phyloP scores from a whole-genome alignment of 1,140 invertebrate genomes.

The Vanessa tameamea region DNA sequence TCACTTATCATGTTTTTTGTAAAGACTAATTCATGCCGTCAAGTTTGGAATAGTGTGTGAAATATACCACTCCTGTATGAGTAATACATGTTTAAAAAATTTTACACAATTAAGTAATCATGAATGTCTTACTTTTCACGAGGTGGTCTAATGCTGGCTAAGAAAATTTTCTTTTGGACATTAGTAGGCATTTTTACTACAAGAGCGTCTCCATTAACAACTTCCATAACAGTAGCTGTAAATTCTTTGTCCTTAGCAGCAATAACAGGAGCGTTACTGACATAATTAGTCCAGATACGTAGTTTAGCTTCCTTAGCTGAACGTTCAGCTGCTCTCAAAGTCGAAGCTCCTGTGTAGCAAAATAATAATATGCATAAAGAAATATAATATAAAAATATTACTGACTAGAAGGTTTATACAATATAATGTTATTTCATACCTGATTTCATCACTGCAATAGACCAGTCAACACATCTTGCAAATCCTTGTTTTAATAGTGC shows the following conservation, averaged over 20 bases:
- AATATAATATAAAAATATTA: too few relatives aligned
- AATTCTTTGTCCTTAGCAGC: slow-evolving; percentile 92
- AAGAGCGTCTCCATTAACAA: slow-evolving; percentile 96
- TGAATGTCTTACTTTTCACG: slow-evolving; percentile 81
- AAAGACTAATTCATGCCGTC: too few relatives aligned
- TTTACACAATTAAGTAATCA: too few relatives aligned
- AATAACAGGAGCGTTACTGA: slow-evolving; percentile 84
- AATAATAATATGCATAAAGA: neutral
- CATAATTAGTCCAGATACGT: slow-evolving; percentile 94
- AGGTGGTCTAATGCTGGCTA: slow-evolving; percentile 97
- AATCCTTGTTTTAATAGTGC: slow-evolving; percentile 94
- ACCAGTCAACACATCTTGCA: slow-evolving; percentile 98
- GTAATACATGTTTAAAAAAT: too few relatives aligned
- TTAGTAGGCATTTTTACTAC: slow-evolving; percentile 91
- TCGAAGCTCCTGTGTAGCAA: slow-evolving; percentile 85
- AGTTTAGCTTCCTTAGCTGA: slow-evolving; percentile 93
- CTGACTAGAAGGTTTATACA: neutral
- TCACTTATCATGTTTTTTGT: too few relatives aligned
- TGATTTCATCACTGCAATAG: slow-evolving; percentile 92
- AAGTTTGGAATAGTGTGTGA: neutral
- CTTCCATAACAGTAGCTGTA: slow-evolving; percentile 92
- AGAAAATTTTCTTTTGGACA: slow-evolving; percentile 94
- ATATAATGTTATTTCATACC: slow-evolving; percentile 62
- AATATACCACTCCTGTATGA: slow-evolving; percentile 25
- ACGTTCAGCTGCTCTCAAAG: slow-evolving; percentile 91